Percentiles rank a stretch among this genome's conserved stretches.
Conservation (phyloP, 2,797 vertebrate species). For the Anas flavirostris region DNA sequence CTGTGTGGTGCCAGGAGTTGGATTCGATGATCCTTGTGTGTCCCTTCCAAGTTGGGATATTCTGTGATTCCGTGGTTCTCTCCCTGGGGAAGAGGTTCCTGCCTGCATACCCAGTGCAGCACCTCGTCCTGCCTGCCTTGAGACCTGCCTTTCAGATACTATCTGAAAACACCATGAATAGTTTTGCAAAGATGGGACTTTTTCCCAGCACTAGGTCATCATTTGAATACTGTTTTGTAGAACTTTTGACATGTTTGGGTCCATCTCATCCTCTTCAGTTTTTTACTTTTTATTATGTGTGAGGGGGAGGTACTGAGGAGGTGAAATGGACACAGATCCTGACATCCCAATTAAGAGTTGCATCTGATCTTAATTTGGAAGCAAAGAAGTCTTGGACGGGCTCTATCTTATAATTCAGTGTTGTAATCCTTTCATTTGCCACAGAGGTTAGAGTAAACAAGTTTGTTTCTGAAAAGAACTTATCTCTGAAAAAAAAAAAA, state of each 20-base stretch:
- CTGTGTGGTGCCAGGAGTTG: no score
- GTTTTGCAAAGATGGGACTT: neutral
- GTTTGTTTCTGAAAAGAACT: neutral
- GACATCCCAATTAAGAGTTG: accelerated
- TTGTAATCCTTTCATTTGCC: neutral
- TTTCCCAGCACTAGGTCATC: neutral
- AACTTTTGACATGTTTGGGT: neutral
- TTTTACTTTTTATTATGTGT: neutral
- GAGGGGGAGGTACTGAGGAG: neutral
- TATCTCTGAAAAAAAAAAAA: neutral
- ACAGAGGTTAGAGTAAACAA: neutral
- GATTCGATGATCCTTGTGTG: no score
- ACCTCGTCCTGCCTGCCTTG: neutral
- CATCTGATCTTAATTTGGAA: neutral
- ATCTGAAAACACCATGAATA: neutral
- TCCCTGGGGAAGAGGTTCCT: neutral
- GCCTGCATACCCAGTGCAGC: neutral
- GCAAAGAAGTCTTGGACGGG: neutral
- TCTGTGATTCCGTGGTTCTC: no score
- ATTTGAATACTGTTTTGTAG: neutral
- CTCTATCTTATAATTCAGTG: neutral
- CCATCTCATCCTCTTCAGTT: neutral
- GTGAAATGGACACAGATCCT: neutral
- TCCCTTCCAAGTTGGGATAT: no score
- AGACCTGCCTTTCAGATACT: neutral